Percentiles rank a stretch among this genome's conserved stretches.
Evolutionary conservation across 2,113 vertebrate species (phyloP).

Genomic region (Osmerus eperlanus): DNA sequence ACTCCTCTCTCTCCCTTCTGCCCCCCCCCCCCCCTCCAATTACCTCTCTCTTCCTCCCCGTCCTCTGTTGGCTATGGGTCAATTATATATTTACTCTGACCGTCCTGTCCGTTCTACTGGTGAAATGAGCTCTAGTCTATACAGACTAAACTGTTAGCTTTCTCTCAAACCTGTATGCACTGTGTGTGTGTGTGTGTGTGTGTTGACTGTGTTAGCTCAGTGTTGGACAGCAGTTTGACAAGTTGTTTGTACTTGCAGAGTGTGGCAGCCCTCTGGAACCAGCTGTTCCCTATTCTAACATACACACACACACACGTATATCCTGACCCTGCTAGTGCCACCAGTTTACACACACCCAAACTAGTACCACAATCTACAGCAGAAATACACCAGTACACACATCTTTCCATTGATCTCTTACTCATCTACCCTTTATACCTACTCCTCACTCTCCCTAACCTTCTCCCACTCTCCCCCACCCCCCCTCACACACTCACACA

Average conservation of each 20-base stretch:
- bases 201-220: background rate
- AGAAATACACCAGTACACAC: too few species aligned
- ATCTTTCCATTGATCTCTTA: too few species aligned
- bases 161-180: background rate
- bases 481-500: background rate
- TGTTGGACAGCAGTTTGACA: background rate
- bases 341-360: background rate
- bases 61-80: background rate
- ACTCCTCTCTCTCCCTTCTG: background rate
- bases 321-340: background rate
- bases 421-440: background rate
- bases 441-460: background rate
- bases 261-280: too few species aligned
- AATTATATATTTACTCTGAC: background rate
- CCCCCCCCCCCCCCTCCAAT: background rate
- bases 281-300: background rate
- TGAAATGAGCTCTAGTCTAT: background rate
- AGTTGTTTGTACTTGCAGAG: background rate
- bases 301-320: background rate
- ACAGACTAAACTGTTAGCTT: too few species aligned
- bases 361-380: too few species aligned
- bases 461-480: background rate
- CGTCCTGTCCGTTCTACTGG: background rate
- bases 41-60: background rate
- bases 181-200: background rate